Percentiles rank a stretch among this genome's conserved stretches.
Conservation (phyloP, 2,113 vertebrate species). For the Melospiza melodia region DNA sequence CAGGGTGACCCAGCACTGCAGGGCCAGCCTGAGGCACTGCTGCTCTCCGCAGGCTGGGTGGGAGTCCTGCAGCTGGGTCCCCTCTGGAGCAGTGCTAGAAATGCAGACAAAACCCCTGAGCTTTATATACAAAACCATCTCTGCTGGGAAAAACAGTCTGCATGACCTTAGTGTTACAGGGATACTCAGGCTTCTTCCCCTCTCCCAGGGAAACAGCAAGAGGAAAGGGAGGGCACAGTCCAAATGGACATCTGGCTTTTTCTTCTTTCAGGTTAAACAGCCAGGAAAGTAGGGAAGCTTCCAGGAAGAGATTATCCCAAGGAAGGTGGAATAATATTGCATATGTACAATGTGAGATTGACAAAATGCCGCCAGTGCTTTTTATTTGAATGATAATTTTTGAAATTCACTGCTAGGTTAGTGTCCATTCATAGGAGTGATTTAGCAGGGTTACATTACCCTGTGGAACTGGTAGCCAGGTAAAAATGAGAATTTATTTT, state of each 20-base stretch:
- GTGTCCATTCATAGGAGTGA: neutral
- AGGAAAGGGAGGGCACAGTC: neutral
- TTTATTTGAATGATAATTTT: neutral
- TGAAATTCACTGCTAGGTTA: neutral
- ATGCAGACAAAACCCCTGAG: neutral
- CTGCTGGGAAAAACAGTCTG: neutral
- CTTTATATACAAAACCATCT: neutral
- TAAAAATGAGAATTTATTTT: neutral
- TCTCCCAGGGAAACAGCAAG: neutral
- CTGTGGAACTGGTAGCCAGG: rapidly evolving
- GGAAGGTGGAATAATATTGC: neutral
- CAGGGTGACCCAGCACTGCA: rapidly evolving
- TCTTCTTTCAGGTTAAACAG: neutral
- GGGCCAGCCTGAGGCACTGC: neutral
- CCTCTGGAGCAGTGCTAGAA: neutral
- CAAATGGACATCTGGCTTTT: neutral
- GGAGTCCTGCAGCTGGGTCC: neutral
- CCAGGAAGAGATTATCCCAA: neutral
- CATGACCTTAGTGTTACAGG: too few species aligned
- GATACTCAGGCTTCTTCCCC: neutral
- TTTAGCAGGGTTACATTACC: neutral
- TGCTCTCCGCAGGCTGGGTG: neutral
- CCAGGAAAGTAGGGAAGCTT: neutral
- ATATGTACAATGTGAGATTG: neutral
- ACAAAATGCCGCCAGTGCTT: neutral